Evolutionary conservation across 2,797 vertebrate species (phyloP), one percentile per base, ranked within the genome.

Genomic region (Perodicticus potto): DNA sequence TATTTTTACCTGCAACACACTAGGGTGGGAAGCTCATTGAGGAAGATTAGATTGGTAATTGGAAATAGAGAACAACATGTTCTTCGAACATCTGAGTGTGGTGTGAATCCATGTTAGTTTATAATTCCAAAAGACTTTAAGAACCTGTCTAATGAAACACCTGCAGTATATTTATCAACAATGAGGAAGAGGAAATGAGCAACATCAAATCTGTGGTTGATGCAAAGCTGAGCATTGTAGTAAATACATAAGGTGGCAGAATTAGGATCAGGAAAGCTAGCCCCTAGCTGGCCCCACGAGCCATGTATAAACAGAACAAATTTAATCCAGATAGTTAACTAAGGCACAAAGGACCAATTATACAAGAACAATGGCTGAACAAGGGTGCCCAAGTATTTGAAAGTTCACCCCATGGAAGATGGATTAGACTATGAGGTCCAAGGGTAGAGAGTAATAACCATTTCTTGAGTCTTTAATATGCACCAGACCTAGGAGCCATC

Each of bases 121-220:
- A 74, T 73, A 86, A 91, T 72, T 89, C 94, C 65, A 72, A 92
- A 97, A 34, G 90, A 93, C 93, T 86, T 86, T 22, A 80, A 45
- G 70, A 96, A 53, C 45, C 81, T 73, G 16, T 78, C 61, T 96
- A 97, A 97, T 96, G 91, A 97, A 97, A 97, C 93, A 97, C 89
- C 96, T 97, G 97, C 96, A 91, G 72, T 87, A 89, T 87, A 95
- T 97, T 97, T 97, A 95, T 95, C 95, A 96, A 67, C 83, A 97
- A 96, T 96, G 95, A 96, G 45, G 40, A 77, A 53, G 91, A 95
- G 65, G 86, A 96, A 97, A 96, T 85, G 95, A 95, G 89, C 67
- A 94, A 94, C 95, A 96, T 96, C 74, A 95, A 86, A 95, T 94
- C 57, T 96, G 96, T 87, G 93, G 83, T 19, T 89, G 72, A 96